Evolutionary conservation across 2,888 invertebrate genomes (phyloP), one percentile per base, ranked within the genome.

Genomic region (Ophioninae sp.): DNA sequence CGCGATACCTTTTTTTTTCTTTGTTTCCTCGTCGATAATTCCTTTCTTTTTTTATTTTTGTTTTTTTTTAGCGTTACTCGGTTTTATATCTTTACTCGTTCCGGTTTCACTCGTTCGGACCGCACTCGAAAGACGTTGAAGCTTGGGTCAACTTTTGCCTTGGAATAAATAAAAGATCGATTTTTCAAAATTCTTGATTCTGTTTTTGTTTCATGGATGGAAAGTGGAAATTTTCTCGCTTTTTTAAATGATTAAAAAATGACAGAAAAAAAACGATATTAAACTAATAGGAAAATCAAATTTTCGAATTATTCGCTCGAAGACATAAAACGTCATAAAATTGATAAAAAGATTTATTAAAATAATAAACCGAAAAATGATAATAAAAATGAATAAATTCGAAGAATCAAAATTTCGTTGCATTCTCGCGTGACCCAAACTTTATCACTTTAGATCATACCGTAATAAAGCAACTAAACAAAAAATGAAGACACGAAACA

Each of bases 61-160:
- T 20, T 37, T n/a, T n/a, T 65, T 65, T 2, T 72, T 72, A 6
- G 44, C 74, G 44, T 23, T 62, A 50, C 37, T 50, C 37, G 20
- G 13, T 6, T 81, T 64, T 44, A 75, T 78, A 79, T 81, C 59
- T 44, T 78, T 78, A 79, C 61, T 65, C 2, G 37, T 65, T 50
- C 61, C 65, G 39, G 65, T 79, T 79, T 50, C 50, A 2, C 17
- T 17, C 50, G 50, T 17, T 50, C 50, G 50, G 13, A 6, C 50
- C 5, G 3, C 3, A 50, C 50, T 17, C 13, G 50, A 17, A 50
- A 13, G 50, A 50, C 17, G 50, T 50, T 50, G 50, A 50, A 50
- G 50, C 13, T 50, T 50, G 50, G 17, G 17, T 50, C 17, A 10
- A 50, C 17, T 50, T 50, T 50, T 50, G 17, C 50, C 6, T 50